phyloP scores from a whole-genome alignment of 1,140 invertebrate species.

The Pararge aegeria region DNA sequence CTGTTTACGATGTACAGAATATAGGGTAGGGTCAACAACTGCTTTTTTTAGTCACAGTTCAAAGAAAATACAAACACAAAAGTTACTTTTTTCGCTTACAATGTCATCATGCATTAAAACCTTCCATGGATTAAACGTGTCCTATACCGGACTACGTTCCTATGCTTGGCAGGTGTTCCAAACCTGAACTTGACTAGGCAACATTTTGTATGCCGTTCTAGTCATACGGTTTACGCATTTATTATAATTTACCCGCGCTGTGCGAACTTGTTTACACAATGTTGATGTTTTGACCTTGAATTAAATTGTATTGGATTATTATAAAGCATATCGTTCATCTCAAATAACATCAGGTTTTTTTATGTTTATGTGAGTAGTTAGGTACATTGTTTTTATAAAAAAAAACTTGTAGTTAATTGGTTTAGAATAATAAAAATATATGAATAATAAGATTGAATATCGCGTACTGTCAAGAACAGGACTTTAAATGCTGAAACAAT shows the following conservation, averaged over 20 bases:
- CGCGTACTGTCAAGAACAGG: too few relatives aligned
- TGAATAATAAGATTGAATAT: too few relatives aligned
- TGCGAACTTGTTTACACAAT: constrained; percentile 21
- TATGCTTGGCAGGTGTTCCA: constrained; percentile 49
- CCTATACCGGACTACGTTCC: constrained; percentile 8
- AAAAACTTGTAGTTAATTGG: too few relatives aligned
- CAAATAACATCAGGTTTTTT: neutral
- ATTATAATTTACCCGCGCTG: constrained; percentile 18
- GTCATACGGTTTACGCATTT: constrained; percentile 25
- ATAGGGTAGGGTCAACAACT: too few relatives aligned
- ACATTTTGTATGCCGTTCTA: constrained; percentile 48
- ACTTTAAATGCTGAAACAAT: too few relatives aligned
- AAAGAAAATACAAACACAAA: too few relatives aligned
- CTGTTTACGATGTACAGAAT: too few relatives aligned
- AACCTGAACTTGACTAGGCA: constrained; percentile 52
- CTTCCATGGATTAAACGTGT: constrained; percentile 3
- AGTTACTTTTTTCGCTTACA: too few relatives aligned
- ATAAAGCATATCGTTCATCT: constrained; percentile 8
- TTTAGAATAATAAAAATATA: neutral
- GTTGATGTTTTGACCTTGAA: constrained; percentile 14
- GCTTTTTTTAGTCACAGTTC: too few relatives aligned
- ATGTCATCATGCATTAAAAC: neutral
- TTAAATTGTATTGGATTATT: constrained; percentile 4
- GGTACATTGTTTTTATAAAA: too few relatives aligned
- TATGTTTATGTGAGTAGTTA: too few relatives aligned